A percentile compares a stretch with the other conserved stretches of the same genome.
These are phyloP conservation scores for Jordanella pulchra DNA, from an alignment of 2,797 vertebrate species.

Conservation along the genomic window DNA sequence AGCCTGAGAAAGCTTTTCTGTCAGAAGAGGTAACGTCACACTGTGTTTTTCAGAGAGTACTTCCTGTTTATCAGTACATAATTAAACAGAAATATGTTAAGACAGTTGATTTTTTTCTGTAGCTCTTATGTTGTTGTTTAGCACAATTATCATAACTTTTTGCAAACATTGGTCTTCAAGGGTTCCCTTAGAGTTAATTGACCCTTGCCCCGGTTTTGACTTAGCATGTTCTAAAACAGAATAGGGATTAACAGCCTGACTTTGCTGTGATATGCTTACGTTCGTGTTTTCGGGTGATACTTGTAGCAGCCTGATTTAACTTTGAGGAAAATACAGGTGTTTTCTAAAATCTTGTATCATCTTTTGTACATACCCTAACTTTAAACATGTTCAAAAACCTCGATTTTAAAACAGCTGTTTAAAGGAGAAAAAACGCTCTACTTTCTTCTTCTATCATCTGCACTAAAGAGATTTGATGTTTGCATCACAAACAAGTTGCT, in stretches of 20 bases:
- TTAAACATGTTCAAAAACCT: no score
- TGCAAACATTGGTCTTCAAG: no score
- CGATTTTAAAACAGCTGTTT: background rate
- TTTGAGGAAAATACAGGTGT: background rate
- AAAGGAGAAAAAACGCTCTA: background rate
- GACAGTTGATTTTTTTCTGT: no score
- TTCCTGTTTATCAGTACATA: no score
- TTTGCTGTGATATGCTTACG: background rate
- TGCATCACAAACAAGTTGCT: background rate
- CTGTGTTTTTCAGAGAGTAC: no score
- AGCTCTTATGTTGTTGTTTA: no score
- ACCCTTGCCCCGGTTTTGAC: background rate
- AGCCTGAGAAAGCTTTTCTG: no score
- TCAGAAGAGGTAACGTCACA: no score
- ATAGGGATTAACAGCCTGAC: background rate
- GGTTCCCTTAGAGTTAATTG: no score
- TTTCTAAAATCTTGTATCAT: no score
- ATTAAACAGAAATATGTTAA: no score
- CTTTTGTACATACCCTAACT: background rate
- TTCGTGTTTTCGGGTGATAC: background rate
- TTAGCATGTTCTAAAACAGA: background rate
- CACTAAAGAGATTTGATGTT: background rate
- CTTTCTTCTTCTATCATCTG: background rate
- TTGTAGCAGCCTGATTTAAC: background rate
- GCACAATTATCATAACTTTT: no score